Evolutionary conservation across 92 coral and sea anemone genomes (phyloP).

Genomic region (Heteractis magnifica): DNA sequence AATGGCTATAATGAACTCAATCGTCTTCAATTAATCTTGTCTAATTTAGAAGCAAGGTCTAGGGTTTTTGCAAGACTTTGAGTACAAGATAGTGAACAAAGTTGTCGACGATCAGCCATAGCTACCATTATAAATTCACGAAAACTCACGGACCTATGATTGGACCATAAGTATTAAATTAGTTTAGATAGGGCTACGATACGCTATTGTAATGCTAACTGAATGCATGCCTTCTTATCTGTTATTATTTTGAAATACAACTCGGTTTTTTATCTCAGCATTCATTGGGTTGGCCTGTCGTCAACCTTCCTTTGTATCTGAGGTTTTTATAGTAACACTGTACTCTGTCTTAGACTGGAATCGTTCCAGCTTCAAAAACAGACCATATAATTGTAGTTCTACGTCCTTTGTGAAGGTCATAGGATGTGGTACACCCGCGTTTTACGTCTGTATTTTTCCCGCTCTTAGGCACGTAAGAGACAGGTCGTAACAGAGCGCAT

Average conservation of each 20-base stretch:
- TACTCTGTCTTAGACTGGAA: not conserved
- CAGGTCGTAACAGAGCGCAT: not conserved
- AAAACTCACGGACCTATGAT: not conserved
- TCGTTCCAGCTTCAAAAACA: not conserved
- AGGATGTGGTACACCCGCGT: not conserved
- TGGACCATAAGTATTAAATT: not conserved
- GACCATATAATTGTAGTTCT: not conserved
- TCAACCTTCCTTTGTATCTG: not conserved
- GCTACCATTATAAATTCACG: not conserved
- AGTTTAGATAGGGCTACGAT: not conserved
- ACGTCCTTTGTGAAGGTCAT: not conserved
- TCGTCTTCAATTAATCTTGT: too few species aligned
- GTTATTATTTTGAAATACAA: not conserved
- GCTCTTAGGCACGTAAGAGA: not conserved
- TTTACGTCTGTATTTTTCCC: not conserved
- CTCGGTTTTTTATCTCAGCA: not conserved
- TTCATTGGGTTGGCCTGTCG: not conserved
- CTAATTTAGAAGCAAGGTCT: too few species aligned
- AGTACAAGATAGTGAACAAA: not conserved
- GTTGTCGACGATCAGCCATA: too few species aligned
- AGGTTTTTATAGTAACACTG: not conserved
- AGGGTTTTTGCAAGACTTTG: too few species aligned
- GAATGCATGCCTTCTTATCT: slow-evolving; percentile 1
- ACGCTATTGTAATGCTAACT: not conserved
- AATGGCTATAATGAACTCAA: too few species aligned